Evolutionary conservation across 1,140 invertebrate genomes (phyloP).

Genomic region (Drosophila leontia): DNA sequence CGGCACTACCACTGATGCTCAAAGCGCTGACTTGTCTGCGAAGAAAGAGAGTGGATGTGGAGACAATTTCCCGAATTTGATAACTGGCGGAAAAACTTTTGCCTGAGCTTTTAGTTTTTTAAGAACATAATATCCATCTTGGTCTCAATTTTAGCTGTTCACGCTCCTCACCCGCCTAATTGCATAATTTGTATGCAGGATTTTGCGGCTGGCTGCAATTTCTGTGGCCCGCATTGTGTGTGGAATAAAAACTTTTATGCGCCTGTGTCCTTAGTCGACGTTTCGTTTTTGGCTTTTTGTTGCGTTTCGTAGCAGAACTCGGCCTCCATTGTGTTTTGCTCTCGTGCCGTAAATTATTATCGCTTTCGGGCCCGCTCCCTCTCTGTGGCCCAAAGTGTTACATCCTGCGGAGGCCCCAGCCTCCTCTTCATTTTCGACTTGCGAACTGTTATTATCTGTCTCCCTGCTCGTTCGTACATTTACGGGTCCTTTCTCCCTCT

Average conservation of each 20-base stretch:
- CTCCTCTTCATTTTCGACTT: slow-evolving; percentile 57
- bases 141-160: slow-evolving; percentile 28
- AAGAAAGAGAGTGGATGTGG: slow-evolving; percentile 16
- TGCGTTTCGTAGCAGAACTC: slow-evolving; percentile 30
- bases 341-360: slow-evolving; percentile 75
- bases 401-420: slow-evolving; percentile 19
- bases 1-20: slow-evolving; percentile 9
- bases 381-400: slow-evolving; percentile 27
- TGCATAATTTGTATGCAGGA: slow-evolving; percentile 83
- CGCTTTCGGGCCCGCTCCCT: slow-evolving; percentile 30
- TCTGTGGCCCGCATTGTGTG: slow-evolving; percentile 33
- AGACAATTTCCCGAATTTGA: slow-evolving; percentile 56
- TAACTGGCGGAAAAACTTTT: slow-evolving; percentile 60
- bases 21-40: slow-evolving; percentile 27
- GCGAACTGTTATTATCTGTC: slow-evolving; percentile 78
- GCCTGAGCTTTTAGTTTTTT: slow-evolving; percentile 35
- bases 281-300: slow-evolving; percentile 42
- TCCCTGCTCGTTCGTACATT: slow-evolving; percentile 53
- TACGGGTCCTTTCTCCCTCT: slow-evolving; percentile 11
- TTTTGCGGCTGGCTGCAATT: slow-evolving; percentile 45
- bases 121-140: slow-evolving; percentile 57
- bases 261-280: slow-evolving; percentile 22
- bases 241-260: slow-evolving; percentile 64
- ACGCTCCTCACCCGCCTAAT: slow-evolving; percentile 59
- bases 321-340: slow-evolving; percentile 68